Base-by-base conservation (phyloP, 2,888 invertebrate genomes). In the Dioctria rufipes region DNA sequence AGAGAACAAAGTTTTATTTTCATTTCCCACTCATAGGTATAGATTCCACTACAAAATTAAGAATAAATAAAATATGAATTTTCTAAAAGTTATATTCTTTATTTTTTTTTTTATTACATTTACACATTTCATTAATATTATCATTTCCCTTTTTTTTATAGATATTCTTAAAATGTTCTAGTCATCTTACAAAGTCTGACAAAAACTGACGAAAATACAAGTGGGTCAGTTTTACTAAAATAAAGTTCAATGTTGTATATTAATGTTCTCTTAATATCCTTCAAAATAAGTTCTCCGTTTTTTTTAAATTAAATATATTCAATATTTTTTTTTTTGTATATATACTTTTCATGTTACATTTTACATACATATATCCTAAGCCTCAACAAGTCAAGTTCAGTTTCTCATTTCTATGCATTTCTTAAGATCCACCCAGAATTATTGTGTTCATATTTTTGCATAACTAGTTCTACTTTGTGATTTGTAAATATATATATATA, bases 21-120 rank as follows among this genome's bases (percentile, higher is more conserved):
- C 25, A 25, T 25, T 25, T 25, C 2, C 25, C 25, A 25, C 25
- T 25, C 0, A 25, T 25, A 0, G 25, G 25, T n/a, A n/a, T n/a
- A n/a, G n/a, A n/a, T n/a, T n/a, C n/a, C n/a, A n/a, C n/a, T n/a
- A n/a, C n/a, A n/a, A n/a, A n/a, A n/a, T 25, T 25, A 46, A 46
- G 8, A 46, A 54, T 54, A 4, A 54, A 54, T 11, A 54, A 4
- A 73, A 43, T 42, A 9, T 40, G 58, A 54, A 39, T 54, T 46
- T 73, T 73, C 73, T 73, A 73, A 73, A 73, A 73, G 73, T 73
- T 73, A 73, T 73, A 58, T 51, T 73, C 73, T 73, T 73, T 73
- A 73, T 73, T 73, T 73, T 73, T 49, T n/a, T 25, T 25, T 42
- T 46, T 46, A 73, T 73, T 54, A 73, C 73, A 73, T 73, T 73